These are phyloP conservation scores for Sarcophaga peregrina DNA, from an alignment of 1,140 invertebrate genomes.

Conservation along the genomic window DNA sequence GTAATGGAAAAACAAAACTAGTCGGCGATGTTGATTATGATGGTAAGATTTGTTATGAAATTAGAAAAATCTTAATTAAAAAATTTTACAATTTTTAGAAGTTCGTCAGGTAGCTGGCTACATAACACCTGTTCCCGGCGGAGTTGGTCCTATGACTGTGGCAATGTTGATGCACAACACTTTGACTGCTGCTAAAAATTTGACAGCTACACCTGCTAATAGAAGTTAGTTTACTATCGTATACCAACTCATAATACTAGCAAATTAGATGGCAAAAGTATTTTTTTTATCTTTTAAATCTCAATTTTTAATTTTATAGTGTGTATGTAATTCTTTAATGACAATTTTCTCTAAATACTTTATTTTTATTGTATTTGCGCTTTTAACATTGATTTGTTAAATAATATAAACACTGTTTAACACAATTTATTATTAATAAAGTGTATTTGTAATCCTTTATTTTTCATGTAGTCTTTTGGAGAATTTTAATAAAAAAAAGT, in stretches of 20 bases:
- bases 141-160: constrained; percentile 91
- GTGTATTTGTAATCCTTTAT: no score
- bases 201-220: not conserved
- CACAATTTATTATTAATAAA: no score
- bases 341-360: no score
- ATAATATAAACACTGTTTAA: no score
- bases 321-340: no score
- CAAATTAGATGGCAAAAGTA: constrained; percentile 29
- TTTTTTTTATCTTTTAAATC: constrained; percentile 23
- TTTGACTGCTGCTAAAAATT: constrained; percentile 73
- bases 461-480: no score
- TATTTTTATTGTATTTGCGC: no score
- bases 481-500: no score
- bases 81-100: constrained; percentile 68
- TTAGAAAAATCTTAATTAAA: not conserved
- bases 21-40: constrained; percentile 92
- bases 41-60: constrained; percentile 62
- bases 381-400: no score
- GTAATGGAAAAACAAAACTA: constrained; percentile 77
- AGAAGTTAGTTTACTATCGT: constrained; percentile 6
- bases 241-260: not conserved
- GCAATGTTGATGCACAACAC: constrained; percentile 91
- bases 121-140: constrained; percentile 88
- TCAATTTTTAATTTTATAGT: not conserved
- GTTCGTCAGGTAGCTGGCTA: constrained; percentile 81